These are phyloP conservation scores for Ennomos fuscantarius DNA, from an alignment of 2,888 invertebrate species.

Conservation along the genomic window DNA sequence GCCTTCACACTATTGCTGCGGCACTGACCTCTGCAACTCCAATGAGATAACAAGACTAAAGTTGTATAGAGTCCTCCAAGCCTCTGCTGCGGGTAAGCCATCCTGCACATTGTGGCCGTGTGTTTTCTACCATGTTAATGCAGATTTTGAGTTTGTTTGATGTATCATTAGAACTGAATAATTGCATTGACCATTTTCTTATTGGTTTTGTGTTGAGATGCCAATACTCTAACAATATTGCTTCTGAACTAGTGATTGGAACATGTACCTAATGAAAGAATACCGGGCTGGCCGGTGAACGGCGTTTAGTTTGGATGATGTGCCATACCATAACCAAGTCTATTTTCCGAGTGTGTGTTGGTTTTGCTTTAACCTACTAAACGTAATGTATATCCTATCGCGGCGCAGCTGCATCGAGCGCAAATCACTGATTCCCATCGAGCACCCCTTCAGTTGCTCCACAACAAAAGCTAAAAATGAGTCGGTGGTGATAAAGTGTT, in stretches of 20 bases:
- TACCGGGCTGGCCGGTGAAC: slow-evolving; percentile 47
- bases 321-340: slow-evolving; percentile 75
- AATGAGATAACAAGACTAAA: slow-evolving; percentile 67
- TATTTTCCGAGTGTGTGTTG: slow-evolving; percentile 82
- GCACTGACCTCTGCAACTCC: slow-evolving; percentile 76
- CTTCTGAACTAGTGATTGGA: slow-evolving; percentile 81
- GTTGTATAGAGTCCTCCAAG: slow-evolving; percentile 61
- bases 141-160: slow-evolving; percentile 79
- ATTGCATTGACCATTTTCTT: slow-evolving; percentile 74
- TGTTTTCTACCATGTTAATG: slow-evolving; percentile 68
- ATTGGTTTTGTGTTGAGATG: slow-evolving; percentile 81
- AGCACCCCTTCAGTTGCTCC: slow-evolving; percentile 93
- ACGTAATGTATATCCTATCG: slow-evolving; percentile 82
- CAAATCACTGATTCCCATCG: slow-evolving; percentile 90
- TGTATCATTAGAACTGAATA: slow-evolving; percentile 76
- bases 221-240: slow-evolving; percentile 79
- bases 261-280: slow-evolving; percentile 76
- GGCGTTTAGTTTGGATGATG: slow-evolving; percentile 75
- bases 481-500: slow-evolving; percentile 92
- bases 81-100: slow-evolving; percentile 73
- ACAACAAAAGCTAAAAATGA: slow-evolving; percentile 90
- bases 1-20: slow-evolving; percentile 75
- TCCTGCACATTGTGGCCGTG: slow-evolving; percentile 67
- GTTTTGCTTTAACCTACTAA: slow-evolving; percentile 86
- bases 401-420: slow-evolving; percentile 91